Evolutionary conservation across 2,113 vertebrate genomes (phyloP).

Genomic region (Leptobrachium ailaonicum): DNA sequence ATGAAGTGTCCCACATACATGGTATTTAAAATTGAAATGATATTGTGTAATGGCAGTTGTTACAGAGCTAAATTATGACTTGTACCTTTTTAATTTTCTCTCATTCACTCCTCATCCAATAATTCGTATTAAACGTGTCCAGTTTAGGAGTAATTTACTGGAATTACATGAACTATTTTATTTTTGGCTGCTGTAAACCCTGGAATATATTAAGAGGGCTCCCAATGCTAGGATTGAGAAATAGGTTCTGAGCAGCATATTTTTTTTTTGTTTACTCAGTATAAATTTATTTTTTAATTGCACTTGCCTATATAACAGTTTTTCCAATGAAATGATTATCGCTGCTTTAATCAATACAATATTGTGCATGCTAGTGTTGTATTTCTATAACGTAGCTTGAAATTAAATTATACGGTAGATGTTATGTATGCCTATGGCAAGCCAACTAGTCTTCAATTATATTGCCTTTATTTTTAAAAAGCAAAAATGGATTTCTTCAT

Average conservation of each 20-base stretch:
- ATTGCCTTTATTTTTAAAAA: slow-evolving; percentile 81
- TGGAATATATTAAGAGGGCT: slow-evolving; percentile 70
- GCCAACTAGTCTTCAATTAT: slow-evolving; percentile 82
- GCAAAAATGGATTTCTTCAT: slow-evolving; percentile 62
- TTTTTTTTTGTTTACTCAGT: slow-evolving; percentile 70
- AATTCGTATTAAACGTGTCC: slow-evolving; percentile 59
- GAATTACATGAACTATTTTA: slow-evolving; percentile 77
- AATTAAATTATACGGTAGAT: slow-evolving; percentile 97
- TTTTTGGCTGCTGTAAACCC: slow-evolving; percentile 72
- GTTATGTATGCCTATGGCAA: slow-evolving; percentile 98
- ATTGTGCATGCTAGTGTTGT: slow-evolving; percentile 99
- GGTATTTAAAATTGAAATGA: not conserved
- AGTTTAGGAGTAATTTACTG: slow-evolving; percentile 74
- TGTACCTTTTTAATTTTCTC: slow-evolving; percentile 36
- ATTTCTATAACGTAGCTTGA: slow-evolving; percentile 99
- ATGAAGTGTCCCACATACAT: too few species aligned
- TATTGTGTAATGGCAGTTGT: not conserved
- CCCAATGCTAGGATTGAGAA: slow-evolving; percentile 65
- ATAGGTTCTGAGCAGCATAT: slow-evolving; percentile 85
- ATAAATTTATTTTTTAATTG: slow-evolving; percentile 70
- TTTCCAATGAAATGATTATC: slow-evolving; percentile 93
- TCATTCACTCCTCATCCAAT: slow-evolving; percentile 51
- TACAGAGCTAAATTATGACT: not conserved
- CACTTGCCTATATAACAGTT: slow-evolving; percentile 94
- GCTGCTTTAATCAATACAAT: slow-evolving; percentile 96